These are phyloP conservation scores for Kryphioiulus occultus DNA, from an alignment of 2,888 invertebrate species.

Conservation along the genomic window DNA sequence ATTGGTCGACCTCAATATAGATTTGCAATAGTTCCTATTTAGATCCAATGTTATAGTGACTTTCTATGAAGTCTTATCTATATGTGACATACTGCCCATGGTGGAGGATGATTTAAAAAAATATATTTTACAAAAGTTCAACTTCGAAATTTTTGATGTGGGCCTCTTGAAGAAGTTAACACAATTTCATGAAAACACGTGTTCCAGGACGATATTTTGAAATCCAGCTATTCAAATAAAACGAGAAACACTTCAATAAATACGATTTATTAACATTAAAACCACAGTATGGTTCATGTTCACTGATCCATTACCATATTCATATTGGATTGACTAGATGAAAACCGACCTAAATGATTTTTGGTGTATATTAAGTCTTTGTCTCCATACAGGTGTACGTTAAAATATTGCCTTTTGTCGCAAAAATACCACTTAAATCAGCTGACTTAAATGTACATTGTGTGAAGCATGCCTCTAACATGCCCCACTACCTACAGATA, in stretches of 20 bases:
- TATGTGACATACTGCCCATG: too few species aligned
- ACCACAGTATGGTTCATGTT: conserved; percentile 13
- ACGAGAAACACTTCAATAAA: neutral
- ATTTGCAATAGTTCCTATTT: too few species aligned
- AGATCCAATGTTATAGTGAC: too few species aligned
- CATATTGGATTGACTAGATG: conserved; percentile 25
- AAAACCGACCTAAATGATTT: neutral
- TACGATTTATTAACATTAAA: conserved; percentile 24
- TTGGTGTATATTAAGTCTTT: neutral
- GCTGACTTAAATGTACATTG: too few species aligned
- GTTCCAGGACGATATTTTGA: neutral
- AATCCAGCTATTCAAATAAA: neutral
- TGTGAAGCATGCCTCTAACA: neutral
- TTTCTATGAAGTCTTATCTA: too few species aligned
- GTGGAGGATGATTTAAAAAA: too few species aligned
- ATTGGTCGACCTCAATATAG: too few species aligned
- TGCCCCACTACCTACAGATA: neutral
- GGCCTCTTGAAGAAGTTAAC: too few species aligned
- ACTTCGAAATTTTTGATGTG: too few species aligned
- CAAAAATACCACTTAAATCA: neutral
- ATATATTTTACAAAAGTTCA: too few species aligned
- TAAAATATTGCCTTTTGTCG: neutral
- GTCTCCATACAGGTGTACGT: neutral
- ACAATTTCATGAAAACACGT: neutral
- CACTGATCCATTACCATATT: conserved; percentile 22